phyloP scores from a whole-genome alignment of 1,140 invertebrate species.

The Drosophila paulistorum region DNA sequence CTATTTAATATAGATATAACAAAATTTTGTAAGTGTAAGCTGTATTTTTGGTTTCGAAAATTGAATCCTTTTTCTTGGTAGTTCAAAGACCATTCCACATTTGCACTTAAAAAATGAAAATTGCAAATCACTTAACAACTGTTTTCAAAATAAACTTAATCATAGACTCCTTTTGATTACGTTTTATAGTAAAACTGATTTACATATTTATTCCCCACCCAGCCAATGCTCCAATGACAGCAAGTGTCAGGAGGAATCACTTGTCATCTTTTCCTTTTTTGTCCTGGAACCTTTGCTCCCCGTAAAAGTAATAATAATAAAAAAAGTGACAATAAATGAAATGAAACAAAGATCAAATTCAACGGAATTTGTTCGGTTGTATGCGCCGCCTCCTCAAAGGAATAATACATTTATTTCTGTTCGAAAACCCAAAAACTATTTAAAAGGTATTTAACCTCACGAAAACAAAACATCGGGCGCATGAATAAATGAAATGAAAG shows the following conservation, averaged over 20 bases:
- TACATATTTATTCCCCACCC: no score
- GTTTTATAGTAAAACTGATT: no score
- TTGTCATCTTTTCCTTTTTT: slow-evolving; percentile 25
- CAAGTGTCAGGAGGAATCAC: slow-evolving; percentile 15
- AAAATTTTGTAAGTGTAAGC: no score
- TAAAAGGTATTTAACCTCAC: slow-evolving; percentile 27
- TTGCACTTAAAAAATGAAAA: no score
- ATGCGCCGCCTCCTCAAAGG: background rate
- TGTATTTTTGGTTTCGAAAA: no score
- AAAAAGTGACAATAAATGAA: slow-evolving; percentile 30
- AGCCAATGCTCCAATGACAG: background rate
- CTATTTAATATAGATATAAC: no score
- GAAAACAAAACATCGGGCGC: slow-evolving; percentile 18
- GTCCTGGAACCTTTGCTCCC: background rate
- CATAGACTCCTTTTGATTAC: no score
- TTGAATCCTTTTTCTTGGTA: no score
- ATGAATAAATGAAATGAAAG: background rate
- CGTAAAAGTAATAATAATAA: background rate
- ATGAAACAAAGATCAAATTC: slow-evolving; percentile 52
- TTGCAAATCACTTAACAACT: no score
- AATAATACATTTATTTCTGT: slow-evolving; percentile 38
- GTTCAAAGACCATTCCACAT: no score
- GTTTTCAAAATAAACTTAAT: no score
- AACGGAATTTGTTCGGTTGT: slow-evolving; percentile 1
- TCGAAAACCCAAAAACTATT: slow-evolving; percentile 3